Percentiles rank a stretch among this genome's conserved stretches.
Evolutionary conservation across 2,888 invertebrate species (phyloP).

Genomic region (Acutogordius australiensis): DNA sequence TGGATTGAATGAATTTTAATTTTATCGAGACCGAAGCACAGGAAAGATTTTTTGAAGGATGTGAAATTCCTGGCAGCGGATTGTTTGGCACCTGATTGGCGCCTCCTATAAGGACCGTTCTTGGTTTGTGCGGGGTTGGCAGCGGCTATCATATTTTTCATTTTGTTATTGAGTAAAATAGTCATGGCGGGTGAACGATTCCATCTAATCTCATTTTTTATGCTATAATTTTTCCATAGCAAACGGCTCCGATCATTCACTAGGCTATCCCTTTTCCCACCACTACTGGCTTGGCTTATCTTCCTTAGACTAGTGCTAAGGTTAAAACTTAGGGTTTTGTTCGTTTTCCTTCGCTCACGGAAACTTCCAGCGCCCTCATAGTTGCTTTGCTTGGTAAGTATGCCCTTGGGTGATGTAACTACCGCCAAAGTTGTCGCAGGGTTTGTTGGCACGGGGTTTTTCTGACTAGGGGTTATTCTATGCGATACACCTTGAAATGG

Average conservation of each 20-base stretch:
- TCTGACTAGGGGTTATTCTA: neutral
- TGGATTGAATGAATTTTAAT: too few species aligned
- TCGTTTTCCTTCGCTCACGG: too few species aligned
- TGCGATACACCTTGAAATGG: too few species aligned
- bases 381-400: neutral
- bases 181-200: constrained; percentile 1
- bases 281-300: neutral
- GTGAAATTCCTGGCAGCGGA: too few species aligned
- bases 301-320: neutral
- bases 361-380: too few species aligned
- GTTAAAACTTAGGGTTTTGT: too few species aligned
- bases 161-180: neutral
- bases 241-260: neutral
- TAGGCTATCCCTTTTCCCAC: neutral
- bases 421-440: neutral
- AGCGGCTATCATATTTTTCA: too few species aligned
- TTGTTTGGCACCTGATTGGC: too few species aligned
- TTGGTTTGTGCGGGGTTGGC: too few species aligned
- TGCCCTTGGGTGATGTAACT: neutral
- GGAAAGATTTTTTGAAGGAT: too few species aligned
- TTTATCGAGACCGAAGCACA: too few species aligned
- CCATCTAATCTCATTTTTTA: constrained; percentile 3
- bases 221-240: neutral
- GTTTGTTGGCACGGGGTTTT: neutral
- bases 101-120: too few species aligned